Percentiles rank a stretch among this genome's conserved stretches.
Conservation (phyloP, 2,888 invertebrate species). For the Branchellion lobata region DNA sequence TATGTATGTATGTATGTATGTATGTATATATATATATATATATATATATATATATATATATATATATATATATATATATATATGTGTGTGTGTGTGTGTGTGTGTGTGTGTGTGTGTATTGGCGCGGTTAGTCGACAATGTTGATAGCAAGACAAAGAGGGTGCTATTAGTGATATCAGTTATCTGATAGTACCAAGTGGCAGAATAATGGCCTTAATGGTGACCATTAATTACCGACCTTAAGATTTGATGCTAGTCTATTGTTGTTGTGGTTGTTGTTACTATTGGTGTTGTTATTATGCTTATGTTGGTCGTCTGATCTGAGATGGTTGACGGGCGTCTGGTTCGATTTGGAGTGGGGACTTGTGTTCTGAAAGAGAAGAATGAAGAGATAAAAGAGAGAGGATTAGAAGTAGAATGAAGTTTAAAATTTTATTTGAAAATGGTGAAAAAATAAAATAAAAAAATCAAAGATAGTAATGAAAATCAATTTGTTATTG, state of each 20-base stretch:
- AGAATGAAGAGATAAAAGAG: too few species aligned
- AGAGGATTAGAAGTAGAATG: too few species aligned
- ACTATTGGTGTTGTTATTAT: neutral
- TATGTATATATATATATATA: constrained; percentile 43
- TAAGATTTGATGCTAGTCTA: neutral
- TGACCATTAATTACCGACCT: neutral
- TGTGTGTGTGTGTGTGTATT: too few species aligned
- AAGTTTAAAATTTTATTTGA: too few species aligned
- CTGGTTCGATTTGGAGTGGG: constrained; percentile 28
- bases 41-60: constrained; percentile 47
- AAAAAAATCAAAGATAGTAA: too few species aligned
- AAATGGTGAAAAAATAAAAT: too few species aligned
- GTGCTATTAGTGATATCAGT: too few species aligned
- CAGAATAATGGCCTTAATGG: neutral
- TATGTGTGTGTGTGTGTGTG: constrained; percentile 40
- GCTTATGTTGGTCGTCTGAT: constrained; percentile 1
- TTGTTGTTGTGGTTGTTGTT: neutral
- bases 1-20: constrained; percentile 48
- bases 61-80: constrained; percentile 45
- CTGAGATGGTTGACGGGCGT: constrained; percentile 18
- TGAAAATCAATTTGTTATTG: too few species aligned
- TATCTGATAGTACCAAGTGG: too few species aligned
- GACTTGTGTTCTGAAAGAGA: constrained; percentile 10
- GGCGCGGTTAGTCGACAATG: too few species aligned
- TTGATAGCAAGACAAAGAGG: too few species aligned